A percentile compares a stretch with the other conserved stretches of the same genome.
Evolutionary conservation across 2,888 invertebrate species (phyloP).

Genomic region (Tetranychus truncatus): DNA sequence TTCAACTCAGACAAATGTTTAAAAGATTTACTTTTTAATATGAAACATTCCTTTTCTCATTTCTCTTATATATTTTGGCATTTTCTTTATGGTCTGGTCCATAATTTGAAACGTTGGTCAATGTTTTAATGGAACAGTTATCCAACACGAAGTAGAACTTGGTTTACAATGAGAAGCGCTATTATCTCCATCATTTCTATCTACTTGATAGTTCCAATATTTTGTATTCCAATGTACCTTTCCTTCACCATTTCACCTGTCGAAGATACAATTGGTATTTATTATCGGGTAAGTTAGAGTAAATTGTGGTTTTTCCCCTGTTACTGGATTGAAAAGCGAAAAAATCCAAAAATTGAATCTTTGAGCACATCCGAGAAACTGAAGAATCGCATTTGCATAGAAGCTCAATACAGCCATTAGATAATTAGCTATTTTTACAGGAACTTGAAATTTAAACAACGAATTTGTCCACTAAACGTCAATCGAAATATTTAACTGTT

Average conservation of each 20-base stretch:
- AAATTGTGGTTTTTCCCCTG: too few species aligned
- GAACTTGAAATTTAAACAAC: too few species aligned
- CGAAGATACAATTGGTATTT: neutral
- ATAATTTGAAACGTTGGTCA: too few species aligned
- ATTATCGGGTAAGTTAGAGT: neutral
- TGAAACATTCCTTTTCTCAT: neutral
- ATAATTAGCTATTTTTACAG: too few species aligned
- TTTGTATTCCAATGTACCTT: slow-evolving; percentile 68
- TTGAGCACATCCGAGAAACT: too few species aligned
- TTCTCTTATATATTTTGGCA: neutral
- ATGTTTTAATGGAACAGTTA: slow-evolving; percentile 37
- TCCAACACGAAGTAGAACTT: slow-evolving; percentile 24
- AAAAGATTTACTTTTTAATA: slow-evolving; percentile 1
- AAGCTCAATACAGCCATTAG: too few species aligned
- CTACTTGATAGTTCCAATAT: slow-evolving; percentile 59
- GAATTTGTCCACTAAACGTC: too few species aligned
- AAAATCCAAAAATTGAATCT: too few species aligned
- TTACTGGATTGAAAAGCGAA: too few species aligned
- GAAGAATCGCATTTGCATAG: too few species aligned
- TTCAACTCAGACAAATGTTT: neutral
- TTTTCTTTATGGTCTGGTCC: neutral
- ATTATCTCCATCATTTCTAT: slow-evolving; percentile 55
- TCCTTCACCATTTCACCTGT: slow-evolving; percentile 46
- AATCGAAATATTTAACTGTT: too few species aligned
- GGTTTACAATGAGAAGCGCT: slow-evolving; percentile 57